Base-by-base conservation (phyloP, 2,113 vertebrate species). In the Tonatia bakeri region DNA sequence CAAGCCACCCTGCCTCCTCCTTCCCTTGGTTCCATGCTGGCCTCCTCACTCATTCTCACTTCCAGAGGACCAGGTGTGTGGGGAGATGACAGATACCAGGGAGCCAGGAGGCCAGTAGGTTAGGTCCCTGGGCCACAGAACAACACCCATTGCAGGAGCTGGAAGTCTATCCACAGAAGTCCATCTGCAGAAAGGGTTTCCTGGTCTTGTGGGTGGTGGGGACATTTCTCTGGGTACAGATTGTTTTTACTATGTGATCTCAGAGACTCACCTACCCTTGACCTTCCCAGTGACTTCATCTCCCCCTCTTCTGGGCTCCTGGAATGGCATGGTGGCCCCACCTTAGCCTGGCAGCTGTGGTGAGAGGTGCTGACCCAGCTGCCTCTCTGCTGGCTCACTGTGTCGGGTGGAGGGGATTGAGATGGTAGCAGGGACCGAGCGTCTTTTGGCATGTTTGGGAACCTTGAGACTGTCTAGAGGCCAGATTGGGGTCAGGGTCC, bases 271-370 rank as follows among this genome's bases (percentile, higher is more conserved):
- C n/a, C 69, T 90, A 76, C 43, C 65, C n/a, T 89, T 94, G 61
- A 86, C 54, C 81, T 95, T 93, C 50, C 76, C 56, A 4, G 38
- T 82, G 93, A 73, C 79, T 65, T 85, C 47, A 86, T 80, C 92
- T 88, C 81, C 50, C 95, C 69, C 45, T 84, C 52, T 64, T 50
- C 17, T 61, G 52, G 79, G 50, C 33, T 93, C 40, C 40, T 95
- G 96, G 95, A 91, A 95, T 95, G 88, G 47, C 72, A 87, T 19
- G 3, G 16, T 1, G 45, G 79, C 96, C 64, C 92, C 93, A 95
- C 95, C 96, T 97, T 79, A 67, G 82, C 77, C 95, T 87, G 88
- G 94, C 77, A 96, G 92, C 94, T 89, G 70, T 73, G 76, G 36
- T 4, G 72, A 83, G 77, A 92, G 72, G 20, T 86, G 67, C 33